Percentiles rank a stretch among this genome's conserved stretches.
phyloP scores from a whole-genome alignment of 2,113 vertebrate species.

The Caranx ignobilis region DNA sequence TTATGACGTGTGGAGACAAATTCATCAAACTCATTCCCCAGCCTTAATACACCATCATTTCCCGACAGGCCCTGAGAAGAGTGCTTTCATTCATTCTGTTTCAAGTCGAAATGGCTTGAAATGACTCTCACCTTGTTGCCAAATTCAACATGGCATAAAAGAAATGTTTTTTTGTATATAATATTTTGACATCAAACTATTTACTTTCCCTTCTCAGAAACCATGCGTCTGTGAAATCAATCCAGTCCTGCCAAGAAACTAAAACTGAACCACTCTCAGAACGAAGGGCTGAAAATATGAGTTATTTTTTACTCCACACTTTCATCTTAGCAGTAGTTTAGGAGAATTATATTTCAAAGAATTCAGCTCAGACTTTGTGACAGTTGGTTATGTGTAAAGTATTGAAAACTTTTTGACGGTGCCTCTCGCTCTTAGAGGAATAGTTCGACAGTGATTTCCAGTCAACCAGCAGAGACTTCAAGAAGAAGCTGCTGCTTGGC shows the following conservation, averaged over 20 bases:
- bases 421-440: background rate
- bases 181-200: background rate
- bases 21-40: background rate
- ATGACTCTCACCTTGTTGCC: background rate
- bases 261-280: background rate
- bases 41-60: background rate
- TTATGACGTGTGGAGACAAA: background rate
- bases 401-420: slow-evolving; percentile 2
- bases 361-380: background rate
- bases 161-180: background rate
- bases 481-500: background rate
- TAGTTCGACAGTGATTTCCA: background rate
- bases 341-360: background rate
- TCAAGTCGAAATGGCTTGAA: background rate
- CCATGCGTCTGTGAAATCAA: background rate
- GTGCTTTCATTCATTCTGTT: background rate
- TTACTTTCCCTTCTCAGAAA: background rate
- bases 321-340: background rate
- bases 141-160: background rate
- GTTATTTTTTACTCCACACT: background rate
- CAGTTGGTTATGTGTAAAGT: background rate
- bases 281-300: background rate
- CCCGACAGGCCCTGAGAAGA: background rate
- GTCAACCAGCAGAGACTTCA: background rate
- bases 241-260: background rate